A percentile compares a stretch with the other conserved stretches of the same genome.
Evolutionary conservation across 2,113 vertebrate species (phyloP).

Genomic region (Nicator chloris): DNA sequence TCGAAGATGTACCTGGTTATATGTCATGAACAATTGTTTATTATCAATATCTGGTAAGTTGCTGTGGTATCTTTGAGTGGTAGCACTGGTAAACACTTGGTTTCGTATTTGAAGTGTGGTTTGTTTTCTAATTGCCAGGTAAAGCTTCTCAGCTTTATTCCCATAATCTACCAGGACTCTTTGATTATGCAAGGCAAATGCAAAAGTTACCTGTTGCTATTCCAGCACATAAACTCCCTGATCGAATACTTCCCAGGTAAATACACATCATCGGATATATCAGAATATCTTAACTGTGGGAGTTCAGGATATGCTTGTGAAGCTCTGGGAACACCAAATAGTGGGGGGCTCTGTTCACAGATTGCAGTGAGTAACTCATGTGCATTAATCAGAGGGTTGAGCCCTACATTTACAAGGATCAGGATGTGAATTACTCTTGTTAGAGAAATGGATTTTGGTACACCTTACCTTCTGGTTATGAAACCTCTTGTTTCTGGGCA

Average conservation of each 20-base stretch:
- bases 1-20: conserved; percentile 94
- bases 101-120: conserved; percentile 38
- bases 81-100: background rate
- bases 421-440: background rate
- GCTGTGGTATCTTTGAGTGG: background rate
- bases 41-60: conserved; percentile 95
- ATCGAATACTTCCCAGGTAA: conserved; percentile 96
- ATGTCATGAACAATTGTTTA: conserved; percentile 98
- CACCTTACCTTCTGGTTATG: background rate
- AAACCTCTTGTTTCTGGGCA: background rate
- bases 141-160: conserved; percentile 99
- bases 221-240: conserved; percentile 95
- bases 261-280: background rate
- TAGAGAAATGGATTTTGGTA: background rate
- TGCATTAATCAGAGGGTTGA: background rate
- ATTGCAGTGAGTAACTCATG: background rate
- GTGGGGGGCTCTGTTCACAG: background rate
- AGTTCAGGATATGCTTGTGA: background rate
- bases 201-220: conserved; percentile 96
- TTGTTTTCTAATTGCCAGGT: conserved; percentile 76
- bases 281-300: background rate
- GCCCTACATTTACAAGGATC: background rate
- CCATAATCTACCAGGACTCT: conserved; percentile 91
- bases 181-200: conserved; percentile 96
- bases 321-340: background rate